These are phyloP conservation scores for Mormyrus hasselquistii DNA, from an alignment of 2,797 vertebrate genomes.

Conservation along the genomic window DNA sequence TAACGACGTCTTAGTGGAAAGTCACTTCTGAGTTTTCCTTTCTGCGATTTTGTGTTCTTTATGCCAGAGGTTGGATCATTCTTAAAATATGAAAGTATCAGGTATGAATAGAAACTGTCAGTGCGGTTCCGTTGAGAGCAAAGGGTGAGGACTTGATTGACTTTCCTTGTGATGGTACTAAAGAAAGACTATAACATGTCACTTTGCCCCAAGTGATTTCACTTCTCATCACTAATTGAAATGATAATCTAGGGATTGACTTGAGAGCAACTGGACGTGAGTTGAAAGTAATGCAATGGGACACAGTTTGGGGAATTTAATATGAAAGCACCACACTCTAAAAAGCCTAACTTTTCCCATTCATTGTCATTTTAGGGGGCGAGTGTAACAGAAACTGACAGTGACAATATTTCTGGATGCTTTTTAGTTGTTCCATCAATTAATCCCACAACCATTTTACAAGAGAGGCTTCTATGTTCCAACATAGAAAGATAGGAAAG, in stretches of 20 bases:
- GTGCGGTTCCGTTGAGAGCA: neutral
- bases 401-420: neutral
- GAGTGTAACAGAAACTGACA: neutral
- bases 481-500: neutral
- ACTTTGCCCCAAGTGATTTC: neutral
- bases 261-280: neutral
- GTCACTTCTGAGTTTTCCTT: neutral
- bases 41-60: neutral
- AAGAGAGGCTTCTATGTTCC: neutral
- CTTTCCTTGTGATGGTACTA: neutral
- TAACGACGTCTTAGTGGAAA: neutral
- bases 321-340: neutral
- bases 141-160: neutral
- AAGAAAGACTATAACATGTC: neutral
- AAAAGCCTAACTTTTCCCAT: neutral
- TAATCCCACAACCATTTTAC: neutral
- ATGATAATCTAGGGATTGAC: neutral
- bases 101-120: neutral
- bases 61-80: neutral
- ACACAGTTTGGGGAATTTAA: neutral
- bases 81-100: conserved; percentile 21
- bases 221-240: conserved; percentile 10
- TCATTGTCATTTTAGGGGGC: neutral
- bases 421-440: neutral
- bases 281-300: neutral